Evolutionary conservation across 2,797 vertebrate species (phyloP), one percentile per base, ranked within the genome.

Genomic region (Dallia pectoralis): DNA sequence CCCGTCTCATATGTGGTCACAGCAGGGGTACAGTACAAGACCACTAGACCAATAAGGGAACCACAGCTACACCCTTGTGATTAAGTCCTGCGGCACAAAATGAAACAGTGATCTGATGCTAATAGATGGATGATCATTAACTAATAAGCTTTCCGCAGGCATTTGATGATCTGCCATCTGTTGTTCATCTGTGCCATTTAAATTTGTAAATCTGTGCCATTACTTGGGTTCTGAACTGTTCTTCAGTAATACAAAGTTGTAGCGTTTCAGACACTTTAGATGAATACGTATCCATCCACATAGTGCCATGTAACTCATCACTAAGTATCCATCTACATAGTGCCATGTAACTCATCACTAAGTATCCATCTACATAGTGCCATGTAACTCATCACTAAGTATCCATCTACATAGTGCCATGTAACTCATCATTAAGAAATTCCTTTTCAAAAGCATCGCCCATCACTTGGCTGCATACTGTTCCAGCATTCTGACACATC

Each of bases 1-100:
- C 27, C 19, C 16, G 22, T n/a, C 32, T 72, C 65, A 81, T 77
- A 82, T 76, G 71, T 49, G 56, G 27, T 53, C 70, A 51, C 77
- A 77, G 70, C 69, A 74, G 72, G 61, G 67, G 67, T 33, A 76
- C n/a, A 14, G 67, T 47, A 4, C 62, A 69, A 63, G 62, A 72
- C 63, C 73, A 77, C 80, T 73, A 79, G 27, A 47, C 27, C 4
- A 59, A 64, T 27, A 64, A 48, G 36, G 40, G 14, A 49, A 56
- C 51, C 12, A 27, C 32, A 49, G 67, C 27, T 30, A 32, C 11
- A 72, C 61, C 27, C 40, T 47, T 71, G 15, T 62, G 51, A 71
- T 49, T 4, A 16, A 51, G 67, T 53, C 51, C 32, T 56, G 4
- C 7, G n/a, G 69, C 19, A 56, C 53, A n/a, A 56, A n/a, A 33